Conservation (phyloP, 2,797 vertebrate species). For the Synaphobranchus kaupii region DNA sequence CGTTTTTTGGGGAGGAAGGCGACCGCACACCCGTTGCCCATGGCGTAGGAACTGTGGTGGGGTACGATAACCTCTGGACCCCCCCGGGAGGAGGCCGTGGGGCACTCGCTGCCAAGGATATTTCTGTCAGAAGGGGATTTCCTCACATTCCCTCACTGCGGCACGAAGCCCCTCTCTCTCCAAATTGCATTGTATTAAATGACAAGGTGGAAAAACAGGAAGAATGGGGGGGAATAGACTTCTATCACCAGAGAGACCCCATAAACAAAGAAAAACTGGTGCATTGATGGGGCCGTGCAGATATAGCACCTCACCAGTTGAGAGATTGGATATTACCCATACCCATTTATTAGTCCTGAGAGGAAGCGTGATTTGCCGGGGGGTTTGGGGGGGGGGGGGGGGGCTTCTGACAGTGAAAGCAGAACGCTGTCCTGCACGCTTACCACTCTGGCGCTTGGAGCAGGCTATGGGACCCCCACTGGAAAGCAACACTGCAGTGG, state of each 20-base stretch:
- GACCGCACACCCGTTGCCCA: background rate
- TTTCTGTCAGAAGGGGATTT: slow-evolving; percentile 36
- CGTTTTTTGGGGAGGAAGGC: background rate
- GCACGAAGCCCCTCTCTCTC: slow-evolving; percentile 6
- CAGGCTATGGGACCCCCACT: background rate
- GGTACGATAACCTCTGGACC: slow-evolving; percentile 31
- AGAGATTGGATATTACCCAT: background rate
- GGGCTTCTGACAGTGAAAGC: background rate
- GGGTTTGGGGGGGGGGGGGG: background rate
- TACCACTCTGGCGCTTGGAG: too few species aligned
- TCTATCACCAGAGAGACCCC: slow-evolving; percentile 10
- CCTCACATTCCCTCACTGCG: slow-evolving; percentile 24
- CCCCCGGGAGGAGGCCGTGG: background rate
- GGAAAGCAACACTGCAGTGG: background rate
- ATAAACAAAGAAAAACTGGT: slow-evolving; percentile 17
- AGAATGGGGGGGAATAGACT: background rate
- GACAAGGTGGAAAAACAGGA: slow-evolving; percentile 33
- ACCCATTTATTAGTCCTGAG: background rate
- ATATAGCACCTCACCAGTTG: background rate
- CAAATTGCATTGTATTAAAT: slow-evolving; percentile 28
- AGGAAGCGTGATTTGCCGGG: background rate
- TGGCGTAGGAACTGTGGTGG: slow-evolving; percentile 26
- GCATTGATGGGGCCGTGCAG: background rate
- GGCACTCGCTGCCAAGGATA: slow-evolving; percentile 29
- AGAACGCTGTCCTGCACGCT: background rate